phyloP scores from a whole-genome alignment of 2,888 invertebrate genomes.

The Belgica antarctica region DNA sequence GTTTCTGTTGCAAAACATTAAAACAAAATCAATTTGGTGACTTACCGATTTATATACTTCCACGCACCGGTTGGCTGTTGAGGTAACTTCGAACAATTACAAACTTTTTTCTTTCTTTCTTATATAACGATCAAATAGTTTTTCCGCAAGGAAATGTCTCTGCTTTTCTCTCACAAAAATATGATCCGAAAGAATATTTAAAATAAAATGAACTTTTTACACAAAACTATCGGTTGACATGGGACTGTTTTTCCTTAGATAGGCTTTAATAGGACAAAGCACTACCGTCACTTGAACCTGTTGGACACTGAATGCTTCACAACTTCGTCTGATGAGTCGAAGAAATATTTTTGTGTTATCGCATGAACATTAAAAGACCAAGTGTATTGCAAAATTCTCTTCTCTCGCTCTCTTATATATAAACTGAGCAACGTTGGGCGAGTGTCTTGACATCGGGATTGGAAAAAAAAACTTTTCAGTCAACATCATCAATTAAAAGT shows the following conservation, averaged over 20 bases:
- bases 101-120: constrained; percentile 13
- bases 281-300: neutral
- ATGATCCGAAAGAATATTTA: too few relatives aligned
- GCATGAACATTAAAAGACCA: neutral
- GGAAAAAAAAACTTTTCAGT: too few relatives aligned
- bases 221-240: too few relatives aligned
- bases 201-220: too few relatives aligned
- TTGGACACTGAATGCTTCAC: constrained; percentile 7
- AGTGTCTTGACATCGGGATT: neutral
- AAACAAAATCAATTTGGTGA: neutral
- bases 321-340: neutral
- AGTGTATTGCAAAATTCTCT: neutral
- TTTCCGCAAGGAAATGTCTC: neutral
- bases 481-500: too few relatives aligned
- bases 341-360: neutral
- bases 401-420: neutral
- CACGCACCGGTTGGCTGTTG: constrained; percentile 17
- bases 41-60: constrained; percentile 14
- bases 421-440: neutral
- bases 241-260: too few relatives aligned
- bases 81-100: constrained; percentile 10
- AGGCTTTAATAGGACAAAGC: neutral
- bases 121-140: constrained; percentile 8
- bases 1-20: neutral
- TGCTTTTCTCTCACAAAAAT: neutral